Percentiles rank a stretch among this genome's conserved stretches.
Conservation (phyloP, 1,140 invertebrate genomes). For the Drosophila sturtevanti region DNA sequence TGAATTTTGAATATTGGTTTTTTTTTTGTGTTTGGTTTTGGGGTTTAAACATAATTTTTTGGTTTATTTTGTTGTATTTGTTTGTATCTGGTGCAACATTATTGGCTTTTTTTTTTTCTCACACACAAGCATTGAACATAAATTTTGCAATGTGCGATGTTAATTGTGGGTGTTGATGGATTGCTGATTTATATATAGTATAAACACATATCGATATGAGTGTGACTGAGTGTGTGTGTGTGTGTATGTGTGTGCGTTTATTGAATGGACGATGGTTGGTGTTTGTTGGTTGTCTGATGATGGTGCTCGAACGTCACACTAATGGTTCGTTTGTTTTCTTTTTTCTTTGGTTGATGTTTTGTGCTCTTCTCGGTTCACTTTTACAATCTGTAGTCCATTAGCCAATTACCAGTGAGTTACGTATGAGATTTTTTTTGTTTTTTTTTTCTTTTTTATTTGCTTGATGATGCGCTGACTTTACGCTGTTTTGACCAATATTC, state of each 20-base stretch:
- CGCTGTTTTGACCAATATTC: constrained; percentile 57
- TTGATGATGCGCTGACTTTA: constrained; percentile 55
- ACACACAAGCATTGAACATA: constrained; percentile 41
- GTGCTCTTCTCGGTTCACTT: constrained; percentile 28
- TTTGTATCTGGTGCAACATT: constrained; percentile 13
- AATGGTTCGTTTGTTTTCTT: constrained; percentile 23
- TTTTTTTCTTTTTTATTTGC: no score
- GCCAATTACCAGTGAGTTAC: constrained; percentile 73
- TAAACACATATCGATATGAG: constrained; percentile 33
- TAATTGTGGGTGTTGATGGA: constrained; percentile 49
- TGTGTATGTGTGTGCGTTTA: not conserved
- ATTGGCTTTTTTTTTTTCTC: constrained; percentile 13
- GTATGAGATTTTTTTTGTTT: not conserved
- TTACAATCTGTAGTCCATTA: constrained; percentile 53
- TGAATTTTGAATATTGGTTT: constrained; percentile 51
- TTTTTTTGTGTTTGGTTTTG: constrained; percentile 41
- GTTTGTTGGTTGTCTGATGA: constrained; percentile 16
- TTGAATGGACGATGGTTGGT: constrained; percentile 15
- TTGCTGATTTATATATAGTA: constrained; percentile 46
- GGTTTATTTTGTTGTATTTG: not conserved
- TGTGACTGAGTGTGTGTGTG: constrained; percentile 6
- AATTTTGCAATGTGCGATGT: constrained; percentile 56
- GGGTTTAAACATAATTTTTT: constrained; percentile 25
- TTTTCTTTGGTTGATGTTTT: not conserved
- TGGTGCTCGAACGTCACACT: constrained; percentile 37